phyloP scores from a whole-genome alignment of 1,140 invertebrate species.

The Oryctes rhinoceros region DNA sequence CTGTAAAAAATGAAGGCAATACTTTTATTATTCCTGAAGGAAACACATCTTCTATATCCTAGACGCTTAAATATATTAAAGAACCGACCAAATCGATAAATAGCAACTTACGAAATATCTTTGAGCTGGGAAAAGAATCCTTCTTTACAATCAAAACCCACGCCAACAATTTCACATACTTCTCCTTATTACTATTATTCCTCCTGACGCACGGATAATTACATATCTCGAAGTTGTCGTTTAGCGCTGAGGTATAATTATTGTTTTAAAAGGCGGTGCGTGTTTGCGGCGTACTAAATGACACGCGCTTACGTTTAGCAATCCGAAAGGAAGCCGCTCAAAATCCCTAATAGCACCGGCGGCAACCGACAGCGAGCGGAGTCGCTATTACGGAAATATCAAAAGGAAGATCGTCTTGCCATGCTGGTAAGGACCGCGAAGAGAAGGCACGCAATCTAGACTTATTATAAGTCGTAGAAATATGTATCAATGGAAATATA shows the following conservation, averaged over 20 bases:
- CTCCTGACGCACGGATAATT: neutral
- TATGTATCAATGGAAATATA: neutral
- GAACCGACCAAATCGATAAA: no score
- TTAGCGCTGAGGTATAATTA: conserved; percentile 9
- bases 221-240: neutral
- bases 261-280: neutral
- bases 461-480: neutral
- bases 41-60: no score
- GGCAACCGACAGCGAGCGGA: neutral
- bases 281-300: neutral
- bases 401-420: neutral
- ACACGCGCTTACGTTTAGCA: neutral
- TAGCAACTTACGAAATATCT: no score
- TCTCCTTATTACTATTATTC: neutral
- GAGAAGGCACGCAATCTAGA: neutral
- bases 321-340: neutral
- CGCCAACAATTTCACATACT: neutral
- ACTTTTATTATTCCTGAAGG: no score
- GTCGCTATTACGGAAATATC: neutral
- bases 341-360: neutral
- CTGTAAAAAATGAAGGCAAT: no score
- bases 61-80: no score
- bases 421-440: neutral
- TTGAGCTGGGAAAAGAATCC: no score
- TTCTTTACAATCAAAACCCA: no score